Conservation (phyloP, 2,888 invertebrate species). For the Pristionchus fissidentatus region DNA sequence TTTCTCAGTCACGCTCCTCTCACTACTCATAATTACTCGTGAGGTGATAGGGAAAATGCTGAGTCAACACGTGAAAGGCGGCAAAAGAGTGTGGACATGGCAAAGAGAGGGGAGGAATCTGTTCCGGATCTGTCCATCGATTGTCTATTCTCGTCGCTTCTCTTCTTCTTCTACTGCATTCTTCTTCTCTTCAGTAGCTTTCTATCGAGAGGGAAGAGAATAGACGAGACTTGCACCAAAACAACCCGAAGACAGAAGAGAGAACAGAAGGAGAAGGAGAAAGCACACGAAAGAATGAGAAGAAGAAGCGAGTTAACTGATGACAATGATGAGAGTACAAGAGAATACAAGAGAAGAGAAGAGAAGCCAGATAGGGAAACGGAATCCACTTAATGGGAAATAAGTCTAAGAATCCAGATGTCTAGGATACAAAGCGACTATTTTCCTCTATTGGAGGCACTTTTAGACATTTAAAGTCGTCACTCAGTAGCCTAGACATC, state of each 20-base stretch:
- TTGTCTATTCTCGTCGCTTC: background rate
- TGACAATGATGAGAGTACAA: background rate
- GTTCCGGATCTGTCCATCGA: constrained; percentile 21
- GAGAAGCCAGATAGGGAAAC: constrained; percentile 2
- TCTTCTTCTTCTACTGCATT: background rate
- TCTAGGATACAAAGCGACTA: too few species aligned
- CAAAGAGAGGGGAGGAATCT: background rate
- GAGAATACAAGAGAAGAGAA: constrained; percentile 7
- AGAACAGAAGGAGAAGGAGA: background rate
- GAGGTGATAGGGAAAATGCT: background rate
- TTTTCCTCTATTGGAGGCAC: too few species aligned
- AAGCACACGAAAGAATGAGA: background rate
- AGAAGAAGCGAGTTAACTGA: background rate
- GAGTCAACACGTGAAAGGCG: constrained; percentile 11
- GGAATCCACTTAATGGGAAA: background rate
- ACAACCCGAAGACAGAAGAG: background rate
- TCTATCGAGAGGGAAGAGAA: background rate
- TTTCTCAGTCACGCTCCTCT: background rate
- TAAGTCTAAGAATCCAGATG: background rate
- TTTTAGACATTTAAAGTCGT: background rate
- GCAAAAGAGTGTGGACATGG: too few species aligned
- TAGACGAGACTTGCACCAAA: constrained; percentile 15
- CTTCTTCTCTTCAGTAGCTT: background rate
- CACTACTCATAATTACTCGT: background rate
- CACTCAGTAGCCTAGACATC: background rate